Percentiles rank a stretch among this genome's conserved stretches.
Conservation (phyloP, 2,797 vertebrate genomes). For the Acanthiza pusilla region DNA sequence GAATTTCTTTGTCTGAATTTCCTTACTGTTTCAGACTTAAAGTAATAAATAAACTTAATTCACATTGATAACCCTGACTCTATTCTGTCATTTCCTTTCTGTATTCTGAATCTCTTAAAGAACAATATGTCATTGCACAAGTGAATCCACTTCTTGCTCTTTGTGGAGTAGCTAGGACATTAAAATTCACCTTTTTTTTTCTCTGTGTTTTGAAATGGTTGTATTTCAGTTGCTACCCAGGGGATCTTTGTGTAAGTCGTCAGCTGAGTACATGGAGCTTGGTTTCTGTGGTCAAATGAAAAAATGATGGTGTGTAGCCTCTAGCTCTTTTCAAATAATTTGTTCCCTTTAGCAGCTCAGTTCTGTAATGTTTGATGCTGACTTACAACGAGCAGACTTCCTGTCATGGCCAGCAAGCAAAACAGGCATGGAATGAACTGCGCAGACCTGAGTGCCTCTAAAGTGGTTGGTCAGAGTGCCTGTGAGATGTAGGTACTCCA, state of each 20-base stretch:
- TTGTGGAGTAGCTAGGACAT: not conserved
- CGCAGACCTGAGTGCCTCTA: not conserved
- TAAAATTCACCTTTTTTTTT: not conserved
- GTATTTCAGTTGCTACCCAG: not conserved
- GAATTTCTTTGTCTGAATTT: not conserved
- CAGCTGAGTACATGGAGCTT: not conserved
- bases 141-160: not conserved
- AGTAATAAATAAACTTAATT: not conserved
- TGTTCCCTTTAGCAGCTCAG: conserved; percentile 36
- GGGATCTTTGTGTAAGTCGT: not conserved
- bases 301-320: not conserved
- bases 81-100: not conserved
- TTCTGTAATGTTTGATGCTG: conserved; percentile 7
- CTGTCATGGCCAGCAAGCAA: not conserved
- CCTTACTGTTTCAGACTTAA: not conserved
- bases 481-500: not conserved
- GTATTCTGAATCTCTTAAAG: not conserved
- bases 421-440: not conserved
- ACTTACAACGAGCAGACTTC: conserved; percentile 21
- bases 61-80: not conserved
- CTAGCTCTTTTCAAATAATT: not conserved
- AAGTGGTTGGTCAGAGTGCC: not conserved
- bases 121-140: not conserved
- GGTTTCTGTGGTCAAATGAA: conserved; percentile 37
- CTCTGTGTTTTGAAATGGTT: not conserved